Evolutionary conservation across 2,113 vertebrate species (phyloP).

Genomic region (Donacobius atricapilla): DNA sequence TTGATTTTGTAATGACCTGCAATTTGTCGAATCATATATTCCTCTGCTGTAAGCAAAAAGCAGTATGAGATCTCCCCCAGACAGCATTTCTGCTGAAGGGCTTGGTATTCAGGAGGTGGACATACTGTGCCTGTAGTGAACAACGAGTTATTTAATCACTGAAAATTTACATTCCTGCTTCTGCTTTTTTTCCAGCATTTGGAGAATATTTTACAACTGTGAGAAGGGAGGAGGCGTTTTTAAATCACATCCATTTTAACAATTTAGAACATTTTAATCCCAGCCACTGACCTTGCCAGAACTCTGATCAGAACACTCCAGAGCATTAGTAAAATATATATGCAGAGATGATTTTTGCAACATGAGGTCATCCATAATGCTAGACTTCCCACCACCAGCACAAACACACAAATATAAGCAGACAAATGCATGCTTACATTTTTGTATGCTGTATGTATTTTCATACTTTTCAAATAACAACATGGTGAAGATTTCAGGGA

Average conservation of each 20-base stretch:
- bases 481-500: not conserved
- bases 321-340: conserved; percentile 23
- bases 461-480: not conserved
- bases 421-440: not conserved
- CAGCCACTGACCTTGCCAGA: conserved; percentile 6
- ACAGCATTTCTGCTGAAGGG: not conserved
- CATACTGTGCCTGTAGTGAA: not conserved
- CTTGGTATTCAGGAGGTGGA: not conserved
- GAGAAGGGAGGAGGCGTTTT: conserved; percentile 22
- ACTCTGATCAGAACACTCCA: not conserved
- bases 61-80: not conserved
- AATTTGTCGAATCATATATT: not conserved
- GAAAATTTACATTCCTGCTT: conserved; percentile 19
- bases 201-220: not conserved
- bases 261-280: conserved; percentile 32
- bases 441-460: not conserved
- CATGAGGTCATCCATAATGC: not conserved
- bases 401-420: not conserved
- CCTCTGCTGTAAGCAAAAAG: not conserved
- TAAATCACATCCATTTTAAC: conserved; percentile 24
- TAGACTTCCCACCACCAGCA: not conserved
- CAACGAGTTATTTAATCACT: not conserved
- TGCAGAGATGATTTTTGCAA: not conserved
- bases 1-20: not conserved
- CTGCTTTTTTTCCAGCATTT: not conserved